phyloP scores from a whole-genome alignment of 2,888 invertebrate species.

The Lymantria monacha region DNA sequence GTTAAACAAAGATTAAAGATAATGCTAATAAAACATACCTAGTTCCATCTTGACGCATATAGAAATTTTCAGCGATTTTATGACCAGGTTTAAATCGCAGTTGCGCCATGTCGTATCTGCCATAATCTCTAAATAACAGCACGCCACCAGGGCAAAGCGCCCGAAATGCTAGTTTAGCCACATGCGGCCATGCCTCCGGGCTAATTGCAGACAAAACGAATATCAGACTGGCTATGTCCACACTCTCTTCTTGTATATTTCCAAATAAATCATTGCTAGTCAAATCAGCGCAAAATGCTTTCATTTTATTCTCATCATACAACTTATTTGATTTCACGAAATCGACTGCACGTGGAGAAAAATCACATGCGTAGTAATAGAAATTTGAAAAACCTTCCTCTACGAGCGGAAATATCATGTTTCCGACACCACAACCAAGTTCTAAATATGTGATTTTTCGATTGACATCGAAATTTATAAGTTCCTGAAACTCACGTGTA shows the following conservation, averaged over 20 bases:
- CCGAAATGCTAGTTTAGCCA: slow-evolving; percentile 84
- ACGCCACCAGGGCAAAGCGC: slow-evolving; percentile 89
- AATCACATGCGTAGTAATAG: slow-evolving; percentile 94
- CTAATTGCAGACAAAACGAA: slow-evolving; percentile 98
- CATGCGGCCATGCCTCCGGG: slow-evolving; percentile 89
- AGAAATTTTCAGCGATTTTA: slow-evolving; percentile 95
- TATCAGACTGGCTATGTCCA: slow-evolving; percentile 94
- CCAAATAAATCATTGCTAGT: slow-evolving; percentile 86
- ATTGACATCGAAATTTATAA: slow-evolving; percentile 81
- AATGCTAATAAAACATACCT: slow-evolving; percentile 76
- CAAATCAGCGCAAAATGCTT: slow-evolving; percentile 93
- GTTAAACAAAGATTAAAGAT: too few relatives aligned
- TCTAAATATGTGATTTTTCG: slow-evolving; percentile 87
- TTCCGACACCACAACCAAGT: slow-evolving; percentile 98
- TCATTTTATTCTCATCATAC: slow-evolving; percentile 85
- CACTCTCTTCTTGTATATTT: slow-evolving; percentile 67
- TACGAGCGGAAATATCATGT: slow-evolving; percentile 95
- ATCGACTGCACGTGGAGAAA: slow-evolving; percentile 94
- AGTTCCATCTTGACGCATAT: slow-evolving; percentile 98
- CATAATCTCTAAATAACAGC: slow-evolving; percentile 96
- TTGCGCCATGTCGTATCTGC: slow-evolving; percentile 97
- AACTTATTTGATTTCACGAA: slow-evolving; percentile 88
- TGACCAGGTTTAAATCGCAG: slow-evolving; percentile 95
- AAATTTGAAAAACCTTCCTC: slow-evolving; percentile 86
- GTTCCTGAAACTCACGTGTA: slow-evolving; percentile 94